Conservation (phyloP, 2,797 vertebrate species). For the Lacerta agilis region DNA sequence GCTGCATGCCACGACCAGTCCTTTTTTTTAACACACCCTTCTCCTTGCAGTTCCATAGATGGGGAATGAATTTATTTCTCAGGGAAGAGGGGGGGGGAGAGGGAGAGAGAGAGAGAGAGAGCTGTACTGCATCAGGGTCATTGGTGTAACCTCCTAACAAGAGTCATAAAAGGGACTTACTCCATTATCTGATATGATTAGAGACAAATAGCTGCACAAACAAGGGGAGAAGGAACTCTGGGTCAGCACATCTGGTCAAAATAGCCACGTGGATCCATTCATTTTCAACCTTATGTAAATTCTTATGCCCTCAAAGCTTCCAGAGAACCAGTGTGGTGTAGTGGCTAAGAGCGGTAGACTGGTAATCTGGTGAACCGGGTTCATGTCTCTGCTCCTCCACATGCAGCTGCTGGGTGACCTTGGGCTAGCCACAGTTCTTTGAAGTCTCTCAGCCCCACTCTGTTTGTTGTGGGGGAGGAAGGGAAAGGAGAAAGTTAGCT, state of each 20-base stretch:
- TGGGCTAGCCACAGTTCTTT: no score
- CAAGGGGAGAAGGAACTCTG: conserved; percentile 24
- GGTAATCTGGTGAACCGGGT: no score
- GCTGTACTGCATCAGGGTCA: conserved; percentile 23
- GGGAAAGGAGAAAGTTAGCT: no score
- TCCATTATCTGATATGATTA: conserved; percentile 33
- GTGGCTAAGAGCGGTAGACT: no score
- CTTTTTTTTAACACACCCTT: no score
- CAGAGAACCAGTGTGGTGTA: no score
- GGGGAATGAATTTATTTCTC: conserved; percentile 9
- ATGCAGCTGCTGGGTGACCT: no score
- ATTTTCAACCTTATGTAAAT: conserved; percentile 15
- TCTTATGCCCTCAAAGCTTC: neutral
- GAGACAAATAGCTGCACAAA: conserved; percentile 44
- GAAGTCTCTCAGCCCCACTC: no score
- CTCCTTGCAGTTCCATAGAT: neutral
- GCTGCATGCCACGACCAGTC: fast-evolving
- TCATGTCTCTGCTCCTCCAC: no score
- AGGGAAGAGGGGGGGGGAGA: neutral
- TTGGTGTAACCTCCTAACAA: conserved; percentile 24
- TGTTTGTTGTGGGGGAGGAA: no score
- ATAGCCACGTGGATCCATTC: conserved; percentile 33
- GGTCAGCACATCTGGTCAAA: conserved; percentile 5
- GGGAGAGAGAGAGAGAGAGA: neutral
- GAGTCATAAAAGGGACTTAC: conserved; percentile 26